Evolutionary conservation across 2,888 invertebrate genomes (phyloP), one percentile per base, ranked within the genome.

Genomic region (Noctua janthe): DNA sequence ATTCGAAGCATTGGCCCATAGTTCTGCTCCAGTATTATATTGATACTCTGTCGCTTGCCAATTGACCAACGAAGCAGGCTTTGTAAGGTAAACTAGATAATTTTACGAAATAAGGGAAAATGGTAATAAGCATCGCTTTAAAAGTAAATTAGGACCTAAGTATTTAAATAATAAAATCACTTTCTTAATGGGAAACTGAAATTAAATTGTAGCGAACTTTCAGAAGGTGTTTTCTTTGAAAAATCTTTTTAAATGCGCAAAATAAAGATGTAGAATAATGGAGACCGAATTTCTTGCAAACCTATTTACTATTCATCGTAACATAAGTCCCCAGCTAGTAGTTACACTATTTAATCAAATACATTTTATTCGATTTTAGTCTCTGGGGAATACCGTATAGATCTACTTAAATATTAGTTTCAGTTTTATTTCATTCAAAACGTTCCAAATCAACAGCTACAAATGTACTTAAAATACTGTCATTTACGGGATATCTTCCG

Each of bases 221-320:
- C 17, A 5, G 15, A 74, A 59, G 23, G 39, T 35, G 39, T 43
- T 71, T 69, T 73, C 15, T 62, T 62, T 47, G 20, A 71, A 54
- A 39, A 67, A 15, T 35, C 39, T 76, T 66, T 59, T 69, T 29
- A 69, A 74, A 56, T 49, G 10, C 13, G n/a, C 23, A n/a, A 29
- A 54, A 39, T 49, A 71, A 64, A 71, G 39, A 39, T 39, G 4
- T 39, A 39, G 39, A 86, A 81, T 56, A 72, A 67, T 62, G 11
- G 35, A 20, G 64, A 62, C 23, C n/a, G 5, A 64, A 74, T 73
- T 71, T 43, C 74, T 70, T 72, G n/a, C 7, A 78, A 83, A 62
- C 77, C 59, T 71, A 80, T 80, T 86, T 82, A 71, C 43, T 43
- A 43, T 76, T 74, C 54, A 74, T 43, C 47, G 15, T 74, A 17